Evolutionary conservation across 2,113 vertebrate genomes (phyloP), one percentile per base, ranked within the genome.

Genomic region (Menidia beryllina): DNA sequence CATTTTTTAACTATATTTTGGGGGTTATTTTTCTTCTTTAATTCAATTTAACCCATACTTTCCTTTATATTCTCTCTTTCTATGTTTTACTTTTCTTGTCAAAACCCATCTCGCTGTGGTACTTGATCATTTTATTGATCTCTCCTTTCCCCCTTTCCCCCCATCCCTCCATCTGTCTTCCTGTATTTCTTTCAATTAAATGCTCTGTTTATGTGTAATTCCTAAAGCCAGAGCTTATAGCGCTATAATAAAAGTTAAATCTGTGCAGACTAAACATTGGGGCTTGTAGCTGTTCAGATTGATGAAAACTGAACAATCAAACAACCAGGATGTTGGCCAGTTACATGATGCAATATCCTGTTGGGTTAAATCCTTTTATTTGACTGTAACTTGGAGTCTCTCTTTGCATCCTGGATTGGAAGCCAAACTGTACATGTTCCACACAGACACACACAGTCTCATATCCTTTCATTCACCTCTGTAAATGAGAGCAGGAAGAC

Each of bases 321-420:
- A 86, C 48, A 36, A 11, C 65, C 45, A 73, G 89, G 83, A 86
- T 26, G 70, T 12, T n/a, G 0, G 70, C 82, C 84, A 79, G 75
- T 75, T 5, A 69, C 79, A 71, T 91, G 89, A 91, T 90, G 86
- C 82, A 67, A 92, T 75, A 78, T 93, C 87, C 90, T 83, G 81
- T 86, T 50, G 25, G 45, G 34, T 68, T 47, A 43, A 75, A 58
- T 62, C 64, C 30, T 75, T 77, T 81, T 72, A 75, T 88, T 89
- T 81, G 48, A 88, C 65, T 60, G 36, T 68, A 43, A 65, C 70
- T 55, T 68, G 55, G 61, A 77, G 34, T 51, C 54, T 66, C 53
- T 39, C 38, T 12, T 23, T 58, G 13, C 53, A 34, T 76, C 69
- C 54, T 74, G 15, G 72, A 70, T 45, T 50, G 61, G 30, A 53